Percentiles rank a stretch among this genome's conserved stretches.
These are phyloP conservation scores for Samia ricini DNA, from an alignment of 1,140 invertebrate genomes.

Conservation along the genomic window DNA sequence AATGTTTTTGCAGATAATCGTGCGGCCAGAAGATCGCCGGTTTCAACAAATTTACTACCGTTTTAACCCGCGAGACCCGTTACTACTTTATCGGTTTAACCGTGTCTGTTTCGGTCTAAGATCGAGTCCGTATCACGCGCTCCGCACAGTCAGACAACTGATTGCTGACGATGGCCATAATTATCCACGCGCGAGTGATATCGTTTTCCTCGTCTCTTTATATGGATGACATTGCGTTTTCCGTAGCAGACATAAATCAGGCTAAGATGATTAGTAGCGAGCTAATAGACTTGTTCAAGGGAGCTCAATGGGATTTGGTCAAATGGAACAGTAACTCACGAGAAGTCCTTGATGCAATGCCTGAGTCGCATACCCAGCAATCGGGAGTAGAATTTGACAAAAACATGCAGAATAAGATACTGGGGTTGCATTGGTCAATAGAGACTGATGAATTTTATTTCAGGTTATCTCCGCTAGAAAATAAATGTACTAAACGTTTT, in stretches of 20 bases:
- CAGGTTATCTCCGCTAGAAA: constrained; percentile 14
- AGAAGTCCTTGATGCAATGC: constrained; percentile 9
- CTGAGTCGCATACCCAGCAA: not conserved
- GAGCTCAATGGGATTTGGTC: constrained; percentile 30
- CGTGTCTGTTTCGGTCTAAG: constrained; percentile 12
- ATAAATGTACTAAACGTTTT: not conserved
- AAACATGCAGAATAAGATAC: constrained; percentile 17
- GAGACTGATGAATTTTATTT: constrained; percentile 16
- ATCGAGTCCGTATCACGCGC: constrained; percentile 9
- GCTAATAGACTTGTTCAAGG: constrained; percentile 20
- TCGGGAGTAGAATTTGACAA: constrained; percentile 13
- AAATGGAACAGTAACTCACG: constrained; percentile 44
- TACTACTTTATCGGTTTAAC: constrained; percentile 9
- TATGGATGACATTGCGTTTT: not conserved
- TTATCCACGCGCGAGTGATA: not conserved
- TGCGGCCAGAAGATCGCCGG: constrained; percentile 3
- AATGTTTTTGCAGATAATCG: constrained; percentile 14
- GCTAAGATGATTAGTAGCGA: constrained; percentile 1
- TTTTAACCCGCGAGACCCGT: constrained; percentile 2
- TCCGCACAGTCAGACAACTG: constrained; percentile 10
- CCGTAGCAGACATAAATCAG: not conserved
- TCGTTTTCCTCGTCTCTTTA: not conserved
- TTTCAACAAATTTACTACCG: constrained; percentile 14
- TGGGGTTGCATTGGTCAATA: constrained; percentile 21
- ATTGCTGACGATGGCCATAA: not conserved